These are phyloP conservation scores for Notothenia rossii DNA, from an alignment of 2,113 vertebrate genomes.

Conservation along the genomic window DNA sequence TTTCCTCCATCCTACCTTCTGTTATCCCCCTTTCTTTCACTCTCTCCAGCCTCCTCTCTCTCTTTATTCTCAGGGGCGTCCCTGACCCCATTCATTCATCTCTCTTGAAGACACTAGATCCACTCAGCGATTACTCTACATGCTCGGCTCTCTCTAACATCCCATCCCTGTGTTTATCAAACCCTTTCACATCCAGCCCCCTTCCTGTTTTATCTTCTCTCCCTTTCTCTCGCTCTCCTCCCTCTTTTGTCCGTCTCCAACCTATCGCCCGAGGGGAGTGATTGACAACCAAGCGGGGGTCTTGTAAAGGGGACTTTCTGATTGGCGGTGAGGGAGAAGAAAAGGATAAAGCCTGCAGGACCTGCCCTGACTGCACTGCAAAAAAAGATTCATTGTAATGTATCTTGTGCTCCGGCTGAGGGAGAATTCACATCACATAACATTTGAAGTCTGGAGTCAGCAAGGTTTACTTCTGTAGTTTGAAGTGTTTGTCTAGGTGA, in stretches of 20 bases:
- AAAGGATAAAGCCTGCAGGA: slow-evolving; percentile 58
- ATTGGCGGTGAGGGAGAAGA: slow-evolving; percentile 70
- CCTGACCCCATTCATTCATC: slow-evolving; percentile 84
- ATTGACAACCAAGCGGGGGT: slow-evolving; percentile 78
- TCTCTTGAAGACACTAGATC: slow-evolving; percentile 72
- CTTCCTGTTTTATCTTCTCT: slow-evolving; percentile 14
- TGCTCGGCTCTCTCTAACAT: slow-evolving; percentile 59
- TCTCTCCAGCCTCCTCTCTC: slow-evolving; percentile 36
- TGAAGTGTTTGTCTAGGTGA: not conserved
- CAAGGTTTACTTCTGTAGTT: not conserved
- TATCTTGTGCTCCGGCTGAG: slow-evolving; percentile 21
- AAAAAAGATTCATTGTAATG: slow-evolving; percentile 30
- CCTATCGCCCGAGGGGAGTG: slow-evolving; percentile 74
- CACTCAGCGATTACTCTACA: slow-evolving; percentile 73
- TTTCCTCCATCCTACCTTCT: slow-evolving; percentile 40
- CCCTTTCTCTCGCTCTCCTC: slow-evolving; percentile 49
- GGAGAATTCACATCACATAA: not conserved
- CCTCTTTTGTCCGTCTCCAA: slow-evolving; percentile 77
- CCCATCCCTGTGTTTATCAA: slow-evolving; percentile 60
- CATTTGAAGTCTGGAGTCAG: slow-evolving; percentile 11
- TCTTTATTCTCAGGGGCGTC: slow-evolving; percentile 78
- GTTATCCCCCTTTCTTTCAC: slow-evolving; percentile 32
- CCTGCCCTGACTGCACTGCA: slow-evolving; percentile 46
- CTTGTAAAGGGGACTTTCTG: slow-evolving; percentile 62
- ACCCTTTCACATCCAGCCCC: slow-evolving; percentile 49